Evolutionary conservation across 2,888 invertebrate species (phyloP).

Genomic region (Tenthredo mesomela): DNA sequence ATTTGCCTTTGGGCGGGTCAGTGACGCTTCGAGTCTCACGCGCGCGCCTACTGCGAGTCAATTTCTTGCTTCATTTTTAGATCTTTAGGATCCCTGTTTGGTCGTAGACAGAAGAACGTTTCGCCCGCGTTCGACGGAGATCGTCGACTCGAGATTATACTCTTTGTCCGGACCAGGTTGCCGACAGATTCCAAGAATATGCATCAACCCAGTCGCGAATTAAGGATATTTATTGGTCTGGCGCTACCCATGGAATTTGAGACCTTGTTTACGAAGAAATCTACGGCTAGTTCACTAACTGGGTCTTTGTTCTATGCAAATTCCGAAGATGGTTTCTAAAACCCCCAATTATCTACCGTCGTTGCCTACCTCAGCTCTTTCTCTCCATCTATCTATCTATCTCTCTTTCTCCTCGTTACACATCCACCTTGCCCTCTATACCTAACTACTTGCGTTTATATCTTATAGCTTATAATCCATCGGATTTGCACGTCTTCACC

Average conservation of each 20-base stretch:
- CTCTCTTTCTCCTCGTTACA: not conserved
- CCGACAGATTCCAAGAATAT: conserved; percentile 71
- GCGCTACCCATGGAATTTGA: conserved; percentile 71
- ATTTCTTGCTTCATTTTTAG: conserved; percentile 49
- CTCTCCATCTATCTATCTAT: too few species aligned
- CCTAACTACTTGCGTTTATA: not conserved
- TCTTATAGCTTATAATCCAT: conserved; percentile 11
- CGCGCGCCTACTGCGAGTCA: conserved; percentile 40
- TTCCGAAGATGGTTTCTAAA: conserved; percentile 20
- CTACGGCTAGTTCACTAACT: conserved; percentile 11
- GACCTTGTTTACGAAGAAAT: conserved; percentile 65
- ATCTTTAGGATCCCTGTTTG: conserved; percentile 51
- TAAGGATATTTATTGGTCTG: conserved; percentile 75
- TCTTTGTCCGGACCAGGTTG: conserved; percentile 63
- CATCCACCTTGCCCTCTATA: not conserved
- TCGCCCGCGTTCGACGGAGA: conserved; percentile 42
- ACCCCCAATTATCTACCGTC: conserved; percentile 21
- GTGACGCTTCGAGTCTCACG: conserved; percentile 40
- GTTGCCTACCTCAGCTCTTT: not conserved
- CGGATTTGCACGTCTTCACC: conserved; percentile 32
- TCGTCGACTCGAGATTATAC: conserved; percentile 57
- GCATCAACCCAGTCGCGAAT: conserved; percentile 68
- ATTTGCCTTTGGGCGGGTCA: conserved; percentile 47
- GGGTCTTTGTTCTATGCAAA: conserved; percentile 50
- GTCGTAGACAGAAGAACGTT: conserved; percentile 28